A percentile compares a stretch with the other conserved stretches of the same genome.
These are phyloP conservation scores for Forpus xanthops DNA, from an alignment of 2,797 vertebrate species.

Conservation along the genomic window DNA sequence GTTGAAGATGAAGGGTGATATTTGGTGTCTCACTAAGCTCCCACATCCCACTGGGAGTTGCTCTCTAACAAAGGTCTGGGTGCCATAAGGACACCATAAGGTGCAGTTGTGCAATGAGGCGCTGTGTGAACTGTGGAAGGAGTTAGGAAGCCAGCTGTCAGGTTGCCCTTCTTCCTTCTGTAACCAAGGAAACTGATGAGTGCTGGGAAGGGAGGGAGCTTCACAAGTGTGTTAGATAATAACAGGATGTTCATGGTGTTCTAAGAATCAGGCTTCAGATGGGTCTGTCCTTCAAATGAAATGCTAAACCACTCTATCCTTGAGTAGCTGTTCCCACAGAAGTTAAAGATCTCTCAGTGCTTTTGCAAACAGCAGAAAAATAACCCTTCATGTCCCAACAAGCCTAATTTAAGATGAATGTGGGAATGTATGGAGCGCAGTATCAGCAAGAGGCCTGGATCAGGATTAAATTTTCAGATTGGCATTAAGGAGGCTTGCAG, in stretches of 20 bases:
- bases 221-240: conserved; percentile 18
- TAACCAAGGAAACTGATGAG: conserved; percentile 59
- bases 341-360: background rate
- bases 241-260: conserved; percentile 47
- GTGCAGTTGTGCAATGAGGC: background rate
- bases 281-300: background rate
- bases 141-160: conserved; percentile 52
- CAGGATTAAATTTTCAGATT: background rate
- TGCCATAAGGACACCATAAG: background rate
- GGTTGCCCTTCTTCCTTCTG: conserved; percentile 43
- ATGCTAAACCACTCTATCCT: background rate
- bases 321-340: background rate
- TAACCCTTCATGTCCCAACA: background rate
- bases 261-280: background rate
- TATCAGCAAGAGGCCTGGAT: background rate
- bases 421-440: background rate
- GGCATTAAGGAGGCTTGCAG: background rate
- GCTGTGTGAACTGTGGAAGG: conserved; percentile 6
- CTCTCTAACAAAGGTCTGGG: background rate
- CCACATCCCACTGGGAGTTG: background rate
- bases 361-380: background rate
- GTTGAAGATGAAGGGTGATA: background rate
- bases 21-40: background rate
- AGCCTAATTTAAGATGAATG: background rate
- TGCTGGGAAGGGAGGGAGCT: background rate